Percentiles rank a stretch among this genome's conserved stretches.
Evolutionary conservation across 2,888 invertebrate genomes (phyloP).

Genomic region (Rapana venosa): DNA sequence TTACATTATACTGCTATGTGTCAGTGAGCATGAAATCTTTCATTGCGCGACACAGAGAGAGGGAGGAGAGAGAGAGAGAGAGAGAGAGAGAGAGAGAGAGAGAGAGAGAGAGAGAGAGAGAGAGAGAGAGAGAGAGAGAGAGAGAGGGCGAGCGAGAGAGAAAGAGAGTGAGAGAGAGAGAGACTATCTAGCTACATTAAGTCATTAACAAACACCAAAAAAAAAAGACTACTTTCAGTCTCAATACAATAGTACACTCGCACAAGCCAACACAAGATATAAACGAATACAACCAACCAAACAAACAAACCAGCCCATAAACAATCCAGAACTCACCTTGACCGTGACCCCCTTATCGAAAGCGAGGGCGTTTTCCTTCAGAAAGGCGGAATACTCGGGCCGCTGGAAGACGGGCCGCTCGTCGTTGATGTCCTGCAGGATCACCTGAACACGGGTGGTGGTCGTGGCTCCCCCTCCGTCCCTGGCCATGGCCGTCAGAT

Average conservation of each 20-base stretch:
- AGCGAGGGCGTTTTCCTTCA: constrained; percentile 86
- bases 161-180: too few species aligned
- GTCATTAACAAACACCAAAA: neutral
- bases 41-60: too few species aligned
- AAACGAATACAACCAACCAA: neutral
- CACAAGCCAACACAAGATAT: neutral
- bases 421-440: constrained; percentile 71
- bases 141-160: too few species aligned
- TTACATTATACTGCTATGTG: too few species aligned
- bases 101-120: neutral
- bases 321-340: constrained; percentile 77
- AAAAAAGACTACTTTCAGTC: too few species aligned
- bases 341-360: constrained; percentile 88
- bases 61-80: neutral
- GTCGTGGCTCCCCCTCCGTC: constrained; percentile 86
- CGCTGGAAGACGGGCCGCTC: constrained; percentile 67
- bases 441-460: constrained; percentile 65
- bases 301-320: neutral
- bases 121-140: neutral
- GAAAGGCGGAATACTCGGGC: constrained; percentile 73
- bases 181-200: too few species aligned
- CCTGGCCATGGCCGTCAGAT: constrained; percentile 87
- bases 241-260: neutral
- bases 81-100: neutral
- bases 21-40: too few species aligned